Base-by-base conservation (phyloP, 2,888 invertebrate genomes). In the Ophion ellenae region DNA sequence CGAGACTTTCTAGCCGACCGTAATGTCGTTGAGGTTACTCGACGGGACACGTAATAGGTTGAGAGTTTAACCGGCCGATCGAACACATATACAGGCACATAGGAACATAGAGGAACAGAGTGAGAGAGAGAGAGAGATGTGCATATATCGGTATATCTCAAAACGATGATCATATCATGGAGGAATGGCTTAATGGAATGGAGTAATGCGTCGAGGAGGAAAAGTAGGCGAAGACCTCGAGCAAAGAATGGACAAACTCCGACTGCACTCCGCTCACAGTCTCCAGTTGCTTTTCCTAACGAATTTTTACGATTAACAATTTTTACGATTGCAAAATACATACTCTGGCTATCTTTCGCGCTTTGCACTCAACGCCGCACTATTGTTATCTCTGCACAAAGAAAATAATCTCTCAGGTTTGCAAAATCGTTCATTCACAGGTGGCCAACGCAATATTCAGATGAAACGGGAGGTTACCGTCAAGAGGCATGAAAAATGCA, bases 11-110 rank as follows among this genome's bases (percentile, higher is more conserved):
- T 91, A 91, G 80, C 84, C 87, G 86, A 87, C 86, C 84, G 85
- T 90, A 89, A 90, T 90, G 89, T 89, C 89, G 88, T 85, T 81
- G 88, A 84, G 89, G 89, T 86, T 81, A 83, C 80, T 83, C 83
- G 71, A 73, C 85, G 88, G 85, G 81, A 77, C 83, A 91, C 91
- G 92, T 92, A 92, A 92, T 91, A 92, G 92, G 91, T 91, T 91
- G 90, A 90, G 85, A 91, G 91, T 91, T 92, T 90, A 89, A 86
- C 81, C 80, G 76, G 64, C 84, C 84, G 11, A 66, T 24, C 14
- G n/a, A 24, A 32, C 53, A 74, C n/a, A 59, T 0, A 70, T 20
- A 67, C 9, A 73, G 14, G 17, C 17, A 53, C 17, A 57, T 24
- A 20, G 32, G 4, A 11, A 53, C 57, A 40, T 66, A 61, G 17